Evolutionary conservation across 1,140 invertebrate genomes (phyloP), one percentile per base, ranked within the genome.

Genomic region (Micrasema minimum): DNA sequence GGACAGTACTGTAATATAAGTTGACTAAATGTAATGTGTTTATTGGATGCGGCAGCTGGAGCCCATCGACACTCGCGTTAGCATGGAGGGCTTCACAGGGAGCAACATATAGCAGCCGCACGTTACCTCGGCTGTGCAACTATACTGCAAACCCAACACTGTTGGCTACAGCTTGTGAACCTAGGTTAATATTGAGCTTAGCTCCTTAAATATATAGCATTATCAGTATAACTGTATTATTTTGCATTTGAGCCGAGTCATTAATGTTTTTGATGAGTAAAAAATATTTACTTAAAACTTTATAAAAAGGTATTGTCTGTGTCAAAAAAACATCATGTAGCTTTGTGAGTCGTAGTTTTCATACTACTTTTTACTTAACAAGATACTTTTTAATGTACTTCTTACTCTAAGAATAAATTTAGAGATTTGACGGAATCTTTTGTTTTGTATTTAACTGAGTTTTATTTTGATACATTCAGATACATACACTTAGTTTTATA

Each of bases 21-120:
- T 59, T 22, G 35, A 38, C 55, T 59, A 59, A 59, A 38, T 38
- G 46, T 68, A 31, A 45, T 67, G 57, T 71, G 66, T 75, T 69
- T 71, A 31, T 65, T 74, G 50, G 51, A 70, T 61, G 68, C 68
- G 59, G 51, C 69, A 72, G 71, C 35, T 71, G 71, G 74, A 73
- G 26, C 67, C 68, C 1, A 68, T 75, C 20, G 67, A 67, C 7
- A 75, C 74, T 4, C 62, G 74, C 43, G 74, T 75, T 11, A 75
- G 65, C 48, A 73, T 75, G 71, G 74, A 75, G n/a, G 74, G 74
- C 37, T 57, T 75, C 48, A 73, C 71, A 12, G 74, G 74, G 12
- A 75, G 74, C 59, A 75, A 75, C 45, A 75, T 75, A 31, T 75
- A 71, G 66, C 38, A 50, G 5, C 23, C 11, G 3, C 46, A 59